Percentiles rank a stretch among this genome's conserved stretches.
Conservation (phyloP, 2,888 invertebrate genomes). For the Sceliomorpha sp. region DNA sequence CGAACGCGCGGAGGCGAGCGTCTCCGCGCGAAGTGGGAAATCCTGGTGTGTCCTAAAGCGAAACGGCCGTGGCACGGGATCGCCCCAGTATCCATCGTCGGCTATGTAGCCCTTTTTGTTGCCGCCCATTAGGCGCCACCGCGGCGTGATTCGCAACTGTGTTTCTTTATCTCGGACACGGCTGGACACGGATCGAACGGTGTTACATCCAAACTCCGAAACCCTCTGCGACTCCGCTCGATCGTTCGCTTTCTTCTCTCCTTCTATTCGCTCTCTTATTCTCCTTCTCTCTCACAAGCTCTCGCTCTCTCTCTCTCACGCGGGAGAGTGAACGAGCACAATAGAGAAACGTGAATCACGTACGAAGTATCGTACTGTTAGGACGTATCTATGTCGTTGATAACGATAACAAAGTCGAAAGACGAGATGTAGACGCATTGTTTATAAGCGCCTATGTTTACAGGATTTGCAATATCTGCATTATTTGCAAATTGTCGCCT, state of each 20-base stretch:
- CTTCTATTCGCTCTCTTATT: conserved; percentile 5
- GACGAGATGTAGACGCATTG: conserved; percentile 28
- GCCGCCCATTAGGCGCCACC: conserved; percentile 80
- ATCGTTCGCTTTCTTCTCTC: conserved; percentile 5
- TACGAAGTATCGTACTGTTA: conserved; percentile 48
- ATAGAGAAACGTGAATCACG: conserved; percentile 52
- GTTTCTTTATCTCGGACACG: conserved; percentile 73
- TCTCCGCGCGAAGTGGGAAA: conserved; percentile 40
- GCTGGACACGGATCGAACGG: conserved; percentile 56
- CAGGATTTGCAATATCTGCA: too few species aligned
- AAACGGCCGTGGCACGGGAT: conserved; percentile 27
- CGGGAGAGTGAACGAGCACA: conserved; percentile 38
- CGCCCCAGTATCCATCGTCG: conserved; percentile 36
- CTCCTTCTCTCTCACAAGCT: conserved; percentile 13
- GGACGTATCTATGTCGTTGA: conserved; percentile 32
- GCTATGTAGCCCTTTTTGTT: conserved; percentile 71
- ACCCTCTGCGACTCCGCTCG: conserved; percentile 28
- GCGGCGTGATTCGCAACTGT: conserved; percentile 79
- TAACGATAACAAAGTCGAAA: conserved; percentile 40
- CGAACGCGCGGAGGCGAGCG: conserved; percentile 29
- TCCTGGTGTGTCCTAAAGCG: conserved; percentile 30
- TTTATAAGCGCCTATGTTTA: too few species aligned
- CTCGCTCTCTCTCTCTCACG: conserved; percentile 19
- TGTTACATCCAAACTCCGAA: conserved; percentile 52
- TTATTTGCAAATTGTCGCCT: too few species aligned